Percentiles rank a stretch among this genome's conserved stretches.
These are phyloP conservation scores for Stegodyphus dumicola DNA, from an alignment of 1,140 invertebrate genomes.

Conservation along the genomic window DNA sequence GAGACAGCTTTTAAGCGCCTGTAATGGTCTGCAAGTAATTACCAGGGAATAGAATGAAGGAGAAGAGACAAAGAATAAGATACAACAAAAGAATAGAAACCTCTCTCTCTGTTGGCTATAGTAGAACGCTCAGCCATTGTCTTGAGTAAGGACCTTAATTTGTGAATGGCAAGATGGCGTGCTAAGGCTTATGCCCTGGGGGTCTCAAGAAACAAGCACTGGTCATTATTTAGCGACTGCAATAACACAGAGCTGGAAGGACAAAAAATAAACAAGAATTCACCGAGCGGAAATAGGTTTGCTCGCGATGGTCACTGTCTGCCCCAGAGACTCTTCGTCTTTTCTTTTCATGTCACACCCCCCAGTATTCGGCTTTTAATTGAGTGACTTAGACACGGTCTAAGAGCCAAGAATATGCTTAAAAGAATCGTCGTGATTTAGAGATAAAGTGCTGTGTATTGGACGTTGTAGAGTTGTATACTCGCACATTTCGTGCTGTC, in stretches of 20 bases:
- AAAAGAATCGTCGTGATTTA: neutral
- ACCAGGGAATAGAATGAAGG: neutral
- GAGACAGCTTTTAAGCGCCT: neutral
- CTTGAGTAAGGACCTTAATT: conserved; percentile 21
- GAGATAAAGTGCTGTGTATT: neutral
- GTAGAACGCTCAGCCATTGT: conserved; percentile 34
- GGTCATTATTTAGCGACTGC: conserved; percentile 31
- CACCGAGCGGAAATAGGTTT: conserved; percentile 20
- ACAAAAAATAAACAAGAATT: neutral
- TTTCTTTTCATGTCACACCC: neutral
- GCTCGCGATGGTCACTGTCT: too few species aligned
- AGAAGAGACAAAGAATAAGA: conserved; percentile 12
- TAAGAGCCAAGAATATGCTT: neutral
- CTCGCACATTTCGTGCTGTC: neutral
- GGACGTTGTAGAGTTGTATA: too few species aligned
- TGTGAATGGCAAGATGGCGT: conserved; percentile 30
- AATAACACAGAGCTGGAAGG: conserved; percentile 7
- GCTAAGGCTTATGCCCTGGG: conserved; percentile 12
- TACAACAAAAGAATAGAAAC: conserved; percentile 28
- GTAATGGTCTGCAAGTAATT: conserved; percentile 19
- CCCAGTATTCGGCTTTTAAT: conserved; percentile 5
- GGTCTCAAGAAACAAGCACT: conserved; percentile 8
- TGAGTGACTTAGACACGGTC: conserved; percentile 22
- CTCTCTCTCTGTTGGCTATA: conserved; percentile 9
- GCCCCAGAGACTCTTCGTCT: neutral